Evolutionary conservation across 2,797 vertebrate genomes (phyloP).

Genomic region (Xiphorhynchus erythropygius): DNA sequence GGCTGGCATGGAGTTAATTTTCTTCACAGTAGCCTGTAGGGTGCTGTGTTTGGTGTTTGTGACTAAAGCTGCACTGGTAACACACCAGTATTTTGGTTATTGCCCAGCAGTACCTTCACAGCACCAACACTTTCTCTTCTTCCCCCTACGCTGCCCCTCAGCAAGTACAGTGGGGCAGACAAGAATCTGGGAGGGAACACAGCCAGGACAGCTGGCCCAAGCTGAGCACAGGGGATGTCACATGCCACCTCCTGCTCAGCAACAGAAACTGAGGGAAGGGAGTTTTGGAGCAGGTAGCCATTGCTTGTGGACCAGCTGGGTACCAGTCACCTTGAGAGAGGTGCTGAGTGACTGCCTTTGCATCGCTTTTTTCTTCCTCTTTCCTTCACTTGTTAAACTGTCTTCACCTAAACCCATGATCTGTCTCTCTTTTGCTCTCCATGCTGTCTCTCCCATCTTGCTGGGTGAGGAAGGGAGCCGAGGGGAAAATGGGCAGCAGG

Average conservation of each 20-base stretch:
- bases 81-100: background rate
- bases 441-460: background rate
- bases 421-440: background rate
- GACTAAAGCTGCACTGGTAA: background rate
- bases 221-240: background rate
- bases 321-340: background rate
- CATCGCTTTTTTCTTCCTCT: background rate
- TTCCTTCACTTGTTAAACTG: background rate
- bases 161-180: background rate
- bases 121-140: background rate
- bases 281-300: background rate
- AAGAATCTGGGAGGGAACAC: background rate
- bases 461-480: background rate
- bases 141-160: background rate
- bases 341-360: background rate
- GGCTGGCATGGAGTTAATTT: background rate
- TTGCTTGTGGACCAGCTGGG: background rate
- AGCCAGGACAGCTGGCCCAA: background rate
- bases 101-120: background rate
- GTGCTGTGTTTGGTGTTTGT: background rate
- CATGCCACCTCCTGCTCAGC: background rate
- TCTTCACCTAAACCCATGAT: background rate
- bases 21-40: background rate
- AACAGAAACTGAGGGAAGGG: background rate
- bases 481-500: background rate